These are phyloP conservation scores for Noctilio leporinus DNA, from an alignment of 2,113 vertebrate genomes.

Conservation along the genomic window DNA sequence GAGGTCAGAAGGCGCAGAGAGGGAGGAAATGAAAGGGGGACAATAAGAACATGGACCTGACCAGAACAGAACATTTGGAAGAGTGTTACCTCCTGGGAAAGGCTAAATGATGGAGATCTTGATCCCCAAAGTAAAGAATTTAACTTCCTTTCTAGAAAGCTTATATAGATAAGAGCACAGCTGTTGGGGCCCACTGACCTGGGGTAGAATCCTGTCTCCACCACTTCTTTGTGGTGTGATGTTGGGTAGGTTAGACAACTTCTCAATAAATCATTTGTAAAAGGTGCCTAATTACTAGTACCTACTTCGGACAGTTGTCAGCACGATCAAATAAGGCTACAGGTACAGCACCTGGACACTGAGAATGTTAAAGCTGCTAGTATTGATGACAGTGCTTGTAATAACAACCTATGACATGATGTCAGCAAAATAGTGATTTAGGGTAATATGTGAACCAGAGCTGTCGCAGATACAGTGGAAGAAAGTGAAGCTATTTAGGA, in stretches of 20 bases:
- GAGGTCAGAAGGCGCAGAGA: not conserved
- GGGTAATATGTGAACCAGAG: rapidly evolving
- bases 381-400: rapidly evolving
- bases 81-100: not conserved
- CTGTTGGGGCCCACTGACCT: too few relatives aligned
- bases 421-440: not conserved
- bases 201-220: not conserved
- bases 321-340: not conserved
- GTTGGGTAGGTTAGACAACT: not conserved
- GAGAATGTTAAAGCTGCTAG: not conserved
- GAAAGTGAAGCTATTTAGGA: not conserved
- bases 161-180: not conserved
- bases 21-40: not conserved
- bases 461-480: not conserved
- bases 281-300: not conserved
- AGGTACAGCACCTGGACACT: not conserved
- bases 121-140: not conserved
- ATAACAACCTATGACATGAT: not conserved
- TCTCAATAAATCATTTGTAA: not conserved
- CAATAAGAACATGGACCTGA: not conserved
- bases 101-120: not conserved
- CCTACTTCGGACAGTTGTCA: not conserved
- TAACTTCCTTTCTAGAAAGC: not conserved
- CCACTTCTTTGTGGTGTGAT: not conserved
- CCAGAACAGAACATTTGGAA: not conserved